Evolutionary conservation across 1,140 invertebrate species (phyloP).

Genomic region (Drosophila truncata): DNA sequence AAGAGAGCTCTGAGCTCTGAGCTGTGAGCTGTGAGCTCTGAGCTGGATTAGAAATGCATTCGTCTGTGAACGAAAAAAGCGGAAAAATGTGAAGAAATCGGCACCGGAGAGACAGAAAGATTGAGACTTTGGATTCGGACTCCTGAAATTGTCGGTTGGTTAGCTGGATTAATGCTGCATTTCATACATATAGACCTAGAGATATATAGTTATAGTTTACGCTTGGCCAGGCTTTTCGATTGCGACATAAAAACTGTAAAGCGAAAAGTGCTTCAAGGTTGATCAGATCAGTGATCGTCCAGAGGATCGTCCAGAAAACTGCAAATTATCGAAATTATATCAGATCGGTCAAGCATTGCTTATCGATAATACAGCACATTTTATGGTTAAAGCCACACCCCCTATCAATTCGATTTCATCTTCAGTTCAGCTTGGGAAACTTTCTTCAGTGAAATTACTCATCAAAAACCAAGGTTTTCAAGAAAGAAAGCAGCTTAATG

Average conservation of each 20-base stretch:
- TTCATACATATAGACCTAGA: neutral
- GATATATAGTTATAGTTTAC: neutral
- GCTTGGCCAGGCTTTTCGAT: slow-evolving; percentile 23
- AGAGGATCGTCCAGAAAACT: neutral
- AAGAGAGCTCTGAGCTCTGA: neutral
- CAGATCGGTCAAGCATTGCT: neutral
- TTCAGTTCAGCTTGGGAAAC: slow-evolving; percentile 1
- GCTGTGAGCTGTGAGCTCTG: slow-evolving; percentile 2
- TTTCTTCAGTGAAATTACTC: slow-evolving; percentile 23
- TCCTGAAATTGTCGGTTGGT: slow-evolving; percentile 39
- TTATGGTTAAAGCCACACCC: neutral
- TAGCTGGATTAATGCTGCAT: slow-evolving; percentile 45
- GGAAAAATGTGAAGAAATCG: slow-evolving; percentile 33
- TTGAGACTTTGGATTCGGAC: slow-evolving; percentile 5
- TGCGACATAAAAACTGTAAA: slow-evolving; percentile 29
- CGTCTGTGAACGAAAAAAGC: slow-evolving; percentile 37
- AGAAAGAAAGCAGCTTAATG: slow-evolving; percentile 10
- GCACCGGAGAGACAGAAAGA: slow-evolving; percentile 5
- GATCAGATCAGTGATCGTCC: slow-evolving; percentile 13
- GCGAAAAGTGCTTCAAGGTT: slow-evolving; percentile 40
- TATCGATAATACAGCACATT: slow-evolving; percentile 14
- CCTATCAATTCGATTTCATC: slow-evolving; percentile 26
- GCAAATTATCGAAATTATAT: slow-evolving; percentile 12
- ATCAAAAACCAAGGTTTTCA: neutral
- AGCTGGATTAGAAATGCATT: slow-evolving; percentile 50